phyloP scores from a whole-genome alignment of 1,140 invertebrate genomes.

The Rhagoletis zephyria region DNA sequence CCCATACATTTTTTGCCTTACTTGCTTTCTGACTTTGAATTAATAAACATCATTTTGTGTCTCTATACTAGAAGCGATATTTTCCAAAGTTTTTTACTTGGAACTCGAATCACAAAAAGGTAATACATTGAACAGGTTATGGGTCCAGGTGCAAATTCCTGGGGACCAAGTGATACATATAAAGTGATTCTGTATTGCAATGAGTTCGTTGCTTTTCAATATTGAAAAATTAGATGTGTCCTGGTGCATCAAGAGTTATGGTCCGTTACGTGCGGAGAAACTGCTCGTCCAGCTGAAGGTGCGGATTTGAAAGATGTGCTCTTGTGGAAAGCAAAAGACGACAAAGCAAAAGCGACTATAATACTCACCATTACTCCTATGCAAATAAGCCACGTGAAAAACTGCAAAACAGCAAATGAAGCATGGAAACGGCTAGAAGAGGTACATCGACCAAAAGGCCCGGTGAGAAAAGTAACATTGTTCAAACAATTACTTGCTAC shows the following conservation, averaged over 20 bases:
- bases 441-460: slow-evolving; percentile 45
- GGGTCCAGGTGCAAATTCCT: background rate
- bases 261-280: background rate
- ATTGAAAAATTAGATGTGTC: slow-evolving; percentile 54
- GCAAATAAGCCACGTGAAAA: slow-evolving; percentile 54
- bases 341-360: slow-evolving; percentile 52
- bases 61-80: too few species aligned
- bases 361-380: slow-evolving; percentile 34
- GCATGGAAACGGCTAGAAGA: too few species aligned
- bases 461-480: slow-evolving; percentile 53
- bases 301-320: background rate
- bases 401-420: background rate
- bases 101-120: too few species aligned
- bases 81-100: too few species aligned
- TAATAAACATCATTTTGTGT: too few species aligned
- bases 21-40: too few species aligned
- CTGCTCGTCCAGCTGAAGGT: background rate
- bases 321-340: background rate
- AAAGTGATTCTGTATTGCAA: background rate
- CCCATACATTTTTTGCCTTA: too few species aligned
- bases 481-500: slow-evolving; percentile 54
- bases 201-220: slow-evolving; percentile 18
- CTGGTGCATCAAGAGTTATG: slow-evolving; percentile 21
- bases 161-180: too few species aligned
- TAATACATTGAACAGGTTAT: background rate